Base-by-base conservation (phyloP, 2,113 vertebrate genomes). In the Plestiodon gilberti region DNA sequence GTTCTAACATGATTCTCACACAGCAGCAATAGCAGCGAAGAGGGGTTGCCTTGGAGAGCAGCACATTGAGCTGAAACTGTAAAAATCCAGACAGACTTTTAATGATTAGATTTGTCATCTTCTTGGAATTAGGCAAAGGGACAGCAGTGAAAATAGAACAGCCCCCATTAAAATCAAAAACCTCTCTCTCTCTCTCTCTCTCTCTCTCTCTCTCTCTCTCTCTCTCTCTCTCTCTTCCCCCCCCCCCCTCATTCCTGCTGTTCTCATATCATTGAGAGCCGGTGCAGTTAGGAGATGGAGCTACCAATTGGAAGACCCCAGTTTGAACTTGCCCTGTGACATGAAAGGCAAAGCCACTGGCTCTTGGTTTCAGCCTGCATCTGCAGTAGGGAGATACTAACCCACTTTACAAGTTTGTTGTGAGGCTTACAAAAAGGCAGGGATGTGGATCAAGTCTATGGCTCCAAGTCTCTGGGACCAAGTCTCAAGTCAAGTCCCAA, bases 201-300 rank as follows among this genome's bases (percentile, higher is more conserved):
- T 88, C 77, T 80, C 17, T 83, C 69, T 38, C 86, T n/a, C 0
- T 81, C 83, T 81, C 79, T 88, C 77, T 80, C 17, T 83, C 69
- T 38, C 86, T n/a, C 0, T 81, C 83, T 81, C 79, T 88, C 77
- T 80, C 17, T 83, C 69, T 38, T n/a, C n/a, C n/a, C n/a, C n/a
- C n/a, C n/a, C n/a, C n/a, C n/a, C n/a, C n/a, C 86, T 85, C 35
- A 69, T 64, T 73, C 84, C 40, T 83, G 10, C 1, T 3, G 59
- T 91, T 86, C 87, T 89, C 28, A 65, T 91, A 94, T 90, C 69
- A 83, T 9, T 25, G 81, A 28, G 55, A 57, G 23, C 48, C 57
- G 43, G 43, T 70, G 22, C 25, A 55, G 35, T 40, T 57, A 38
- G 8, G 67, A 18, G 30, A 30, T 15, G 1, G 28, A 76, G 81